These are phyloP conservation scores for Bimastos eiseni DNA, from an alignment of 2,888 invertebrate species.

Conservation along the genomic window DNA sequence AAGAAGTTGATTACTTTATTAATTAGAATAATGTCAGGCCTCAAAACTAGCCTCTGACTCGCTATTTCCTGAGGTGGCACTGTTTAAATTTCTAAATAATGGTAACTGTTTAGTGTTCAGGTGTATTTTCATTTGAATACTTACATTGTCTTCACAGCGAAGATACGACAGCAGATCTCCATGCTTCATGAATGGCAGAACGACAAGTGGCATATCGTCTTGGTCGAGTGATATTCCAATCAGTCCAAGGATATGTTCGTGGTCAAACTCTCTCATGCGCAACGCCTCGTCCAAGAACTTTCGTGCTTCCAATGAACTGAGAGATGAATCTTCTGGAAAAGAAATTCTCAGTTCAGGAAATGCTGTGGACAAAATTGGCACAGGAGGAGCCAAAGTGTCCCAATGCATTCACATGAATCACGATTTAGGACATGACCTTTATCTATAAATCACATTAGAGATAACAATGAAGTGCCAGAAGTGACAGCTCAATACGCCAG, in stretches of 20 bases:
- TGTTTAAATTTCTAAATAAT: too few relatives aligned
- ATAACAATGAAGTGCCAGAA: too few relatives aligned
- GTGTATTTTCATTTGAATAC: constrained; percentile 36
- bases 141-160: constrained; percentile 60
- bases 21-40: too few relatives aligned
- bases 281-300: constrained; percentile 65
- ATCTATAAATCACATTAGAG: too few relatives aligned
- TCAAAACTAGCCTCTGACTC: too few relatives aligned
- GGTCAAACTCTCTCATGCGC: constrained; percentile 66
- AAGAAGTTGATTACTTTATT: neutral
- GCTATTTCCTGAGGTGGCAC: too few relatives aligned
- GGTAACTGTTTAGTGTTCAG: neutral
- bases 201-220: constrained; percentile 62
- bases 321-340: neutral
- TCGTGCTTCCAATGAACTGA: neutral
- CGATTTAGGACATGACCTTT: too few relatives aligned
- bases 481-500: too few relatives aligned
- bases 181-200: constrained; percentile 66
- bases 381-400: neutral
- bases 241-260: constrained; percentile 64
- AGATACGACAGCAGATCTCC: constrained; percentile 64
- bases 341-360: neutral
- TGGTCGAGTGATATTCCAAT: constrained; percentile 59
- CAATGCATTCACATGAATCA: neutral
- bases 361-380: neutral